Evolutionary conservation across 2,888 invertebrate species (phyloP).

Genomic region (Clostera curtula): DNA sequence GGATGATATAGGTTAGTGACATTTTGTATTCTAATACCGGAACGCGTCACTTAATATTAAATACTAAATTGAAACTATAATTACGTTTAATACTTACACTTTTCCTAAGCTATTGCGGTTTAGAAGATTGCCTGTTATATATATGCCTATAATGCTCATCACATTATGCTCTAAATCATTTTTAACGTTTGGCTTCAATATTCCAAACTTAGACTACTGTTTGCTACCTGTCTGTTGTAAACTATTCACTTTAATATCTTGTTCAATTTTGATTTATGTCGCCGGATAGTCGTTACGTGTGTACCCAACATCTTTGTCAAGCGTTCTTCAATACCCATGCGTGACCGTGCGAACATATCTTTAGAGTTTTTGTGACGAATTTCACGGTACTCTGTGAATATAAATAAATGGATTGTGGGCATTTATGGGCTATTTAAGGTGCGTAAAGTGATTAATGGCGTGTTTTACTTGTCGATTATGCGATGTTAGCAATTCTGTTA

Average conservation of each 20-base stretch:
- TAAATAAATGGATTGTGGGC: slow-evolving; percentile 61
- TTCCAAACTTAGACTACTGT: slow-evolving; percentile 9
- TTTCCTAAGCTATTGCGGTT: no score
- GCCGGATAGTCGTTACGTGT: slow-evolving; percentile 30
- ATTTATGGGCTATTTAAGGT: slow-evolving; percentile 61
- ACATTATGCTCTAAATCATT: no score
- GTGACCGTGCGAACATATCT: slow-evolving; percentile 51
- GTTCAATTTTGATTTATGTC: slow-evolving; percentile 65
- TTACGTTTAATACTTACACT: no score
- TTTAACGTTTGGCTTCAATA: no score
- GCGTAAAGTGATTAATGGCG: slow-evolving; percentile 49
- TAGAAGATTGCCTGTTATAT: no score
- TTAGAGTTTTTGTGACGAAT: slow-evolving; percentile 32
- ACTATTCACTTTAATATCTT: slow-evolving; percentile 47
- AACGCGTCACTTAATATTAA: no score
- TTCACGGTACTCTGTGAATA: slow-evolving; percentile 39
- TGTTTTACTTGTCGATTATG: slow-evolving; percentile 35
- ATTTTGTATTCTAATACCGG: no score
- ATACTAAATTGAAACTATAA: no score
- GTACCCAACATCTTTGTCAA: slow-evolving; percentile 23
- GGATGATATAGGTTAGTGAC: no score
- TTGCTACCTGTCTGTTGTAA: not conserved
- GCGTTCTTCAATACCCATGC: slow-evolving; percentile 17
- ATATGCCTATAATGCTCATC: no score
- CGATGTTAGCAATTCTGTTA: slow-evolving; percentile 25